Evolutionary conservation across 2,113 vertebrate genomes (phyloP).

Genomic region (Zosterops pallidus): DNA sequence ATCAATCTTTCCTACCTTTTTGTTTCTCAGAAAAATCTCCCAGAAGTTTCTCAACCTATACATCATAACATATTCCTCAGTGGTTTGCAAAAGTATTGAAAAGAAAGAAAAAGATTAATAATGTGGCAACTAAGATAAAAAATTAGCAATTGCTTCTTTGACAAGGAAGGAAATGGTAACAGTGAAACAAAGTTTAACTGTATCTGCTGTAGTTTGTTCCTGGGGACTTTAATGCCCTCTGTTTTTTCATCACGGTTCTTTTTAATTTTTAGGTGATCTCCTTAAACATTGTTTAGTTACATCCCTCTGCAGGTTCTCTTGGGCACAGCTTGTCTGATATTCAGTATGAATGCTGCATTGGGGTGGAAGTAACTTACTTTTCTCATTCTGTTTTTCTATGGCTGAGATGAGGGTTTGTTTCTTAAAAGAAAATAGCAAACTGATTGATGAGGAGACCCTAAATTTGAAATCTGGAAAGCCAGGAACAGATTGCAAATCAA

Average conservation of each 20-base stretch:
- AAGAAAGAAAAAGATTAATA: not conserved
- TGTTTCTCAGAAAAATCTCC: not conserved
- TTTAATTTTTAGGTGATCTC: not conserved
- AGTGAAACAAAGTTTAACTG: not conserved
- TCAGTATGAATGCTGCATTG: fast-evolving
- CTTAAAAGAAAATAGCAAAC: not conserved
- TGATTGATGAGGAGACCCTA: not conserved
- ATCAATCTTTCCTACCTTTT: not conserved
- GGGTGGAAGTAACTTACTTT: not conserved
- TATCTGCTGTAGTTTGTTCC: not conserved
- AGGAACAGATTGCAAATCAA: constrained; percentile 23
- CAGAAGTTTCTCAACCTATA: not conserved
- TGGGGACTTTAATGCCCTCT: not conserved
- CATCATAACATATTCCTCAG: not conserved
- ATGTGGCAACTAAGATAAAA: not conserved
- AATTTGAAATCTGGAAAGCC: not conserved
- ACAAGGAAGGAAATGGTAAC: not conserved
- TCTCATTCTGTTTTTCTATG: not conserved
- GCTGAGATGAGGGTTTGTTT: not conserved
- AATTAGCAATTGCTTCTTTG: not conserved
- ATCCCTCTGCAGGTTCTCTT: not conserved
- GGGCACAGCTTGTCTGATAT: not conserved
- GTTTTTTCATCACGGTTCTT: not conserved
- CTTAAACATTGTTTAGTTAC: not conserved
- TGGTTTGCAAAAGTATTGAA: not conserved